Conservation (phyloP, 2,113 vertebrate genomes). For the Anser cygnoides region DNA sequence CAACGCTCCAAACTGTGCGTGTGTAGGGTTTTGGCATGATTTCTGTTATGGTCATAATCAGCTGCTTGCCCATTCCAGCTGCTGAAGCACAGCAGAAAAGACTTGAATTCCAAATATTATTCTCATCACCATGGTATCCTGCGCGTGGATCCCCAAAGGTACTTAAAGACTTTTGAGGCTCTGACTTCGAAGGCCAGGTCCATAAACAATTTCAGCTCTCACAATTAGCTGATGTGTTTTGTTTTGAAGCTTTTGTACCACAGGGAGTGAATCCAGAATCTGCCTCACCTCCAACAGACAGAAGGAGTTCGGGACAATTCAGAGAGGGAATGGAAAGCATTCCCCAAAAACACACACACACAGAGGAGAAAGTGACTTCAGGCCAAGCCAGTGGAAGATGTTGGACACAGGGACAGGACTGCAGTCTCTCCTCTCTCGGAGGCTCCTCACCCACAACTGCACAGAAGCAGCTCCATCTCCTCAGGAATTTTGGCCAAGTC, state of each 20-base stretch:
- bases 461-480: not conserved
- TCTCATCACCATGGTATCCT: constrained; percentile 50
- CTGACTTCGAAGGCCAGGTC: constrained; percentile 54
- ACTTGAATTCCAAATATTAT: constrained; percentile 62
- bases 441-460: not conserved
- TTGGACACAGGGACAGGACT: not conserved
- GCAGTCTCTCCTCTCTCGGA: not conserved
- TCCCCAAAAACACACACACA: not conserved
- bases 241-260: constrained; percentile 1
- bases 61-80: constrained; percentile 56
- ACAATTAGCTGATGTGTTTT: constrained; percentile 49
- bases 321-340: not conserved
- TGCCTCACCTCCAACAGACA: not conserved
- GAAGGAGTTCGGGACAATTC: not conserved
- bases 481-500: not conserved
- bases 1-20: not conserved
- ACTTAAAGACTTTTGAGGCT: constrained; percentile 60
- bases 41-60: constrained; percentile 52
- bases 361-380: not conserved
- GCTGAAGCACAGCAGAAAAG: constrained; percentile 47
- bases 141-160: constrained; percentile 45
- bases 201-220: constrained; percentile 58
- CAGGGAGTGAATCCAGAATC: not conserved
- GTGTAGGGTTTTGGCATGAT: constrained; percentile 12
- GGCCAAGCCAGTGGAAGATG: not conserved